Evolutionary conservation across 2,888 invertebrate genomes (phyloP), one percentile per base, ranked within the genome.

Genomic region (Chrysodeixis includens): DNA sequence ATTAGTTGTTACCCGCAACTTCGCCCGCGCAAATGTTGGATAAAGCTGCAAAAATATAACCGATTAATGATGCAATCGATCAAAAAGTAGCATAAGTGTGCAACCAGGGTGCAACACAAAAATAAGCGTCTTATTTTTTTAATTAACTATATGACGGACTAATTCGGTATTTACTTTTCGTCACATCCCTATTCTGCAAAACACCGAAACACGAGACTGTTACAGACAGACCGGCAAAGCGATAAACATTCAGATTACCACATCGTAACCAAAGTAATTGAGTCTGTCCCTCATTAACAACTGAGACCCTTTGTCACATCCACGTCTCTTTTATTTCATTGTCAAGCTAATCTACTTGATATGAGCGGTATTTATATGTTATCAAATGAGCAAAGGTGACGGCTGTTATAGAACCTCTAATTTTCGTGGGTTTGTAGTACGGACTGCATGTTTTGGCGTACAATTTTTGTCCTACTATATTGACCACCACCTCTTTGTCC

Each of bases 321-420:
- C 22, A 30, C 18, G 44, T 61, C 59, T 55, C 65, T 40, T 78
- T 74, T 54, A 66, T 66, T 52, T 59, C 51, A 78, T 74, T 69
- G 61, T 69, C 54, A 40, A 16, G 35, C 10, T 78, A 80, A 78
- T 78, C 65, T 62, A 26, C 51, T 53, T 66, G 51, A 63, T 66
- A 65, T 58, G 26, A 46, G 30, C 14, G 56, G 58, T 59, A 65
- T 63, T 40, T 66, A 51, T 62, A 12, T 60, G 62, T 62, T 59
- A 65, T 59, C 46, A 61, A 62, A 69, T n/a, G 53, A 49, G 52
- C 18, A 18, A 53, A 74, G 68, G 55, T 56, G 62, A 44, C 40
- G 44, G 6, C 59, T 40, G n/a, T 63, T 71, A 62, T 62, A 14
- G 9, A n/a, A 49, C 66, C 46, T 54, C 16, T 30, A 44, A 62